A percentile compares a stretch with the other conserved stretches of the same genome.
These are phyloP conservation scores for Taphrorychus bicolor DNA, from an alignment of 2,888 invertebrate genomes.

Conservation along the genomic window DNA sequence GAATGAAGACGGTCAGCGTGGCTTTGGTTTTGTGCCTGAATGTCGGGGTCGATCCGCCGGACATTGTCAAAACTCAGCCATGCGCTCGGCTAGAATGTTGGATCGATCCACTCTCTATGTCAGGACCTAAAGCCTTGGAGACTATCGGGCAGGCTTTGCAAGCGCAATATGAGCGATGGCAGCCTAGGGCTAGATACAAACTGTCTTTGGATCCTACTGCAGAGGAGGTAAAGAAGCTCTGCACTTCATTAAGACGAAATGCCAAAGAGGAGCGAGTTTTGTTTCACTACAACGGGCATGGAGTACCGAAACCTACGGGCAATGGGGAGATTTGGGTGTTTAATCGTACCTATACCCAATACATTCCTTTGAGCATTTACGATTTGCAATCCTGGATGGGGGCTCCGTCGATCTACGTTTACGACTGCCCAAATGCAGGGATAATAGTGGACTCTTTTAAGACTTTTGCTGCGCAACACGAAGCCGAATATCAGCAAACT, in stretches of 20 bases:
- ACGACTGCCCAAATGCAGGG: slow-evolving; percentile 98
- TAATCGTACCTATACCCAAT: slow-evolving; percentile 97
- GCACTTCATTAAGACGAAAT: slow-evolving; percentile 91
- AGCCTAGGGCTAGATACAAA: slow-evolving; percentile 78
- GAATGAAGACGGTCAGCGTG: slow-evolving; percentile 99
- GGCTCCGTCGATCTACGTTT: slow-evolving; percentile 97
- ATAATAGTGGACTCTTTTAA: slow-evolving; percentile 92
- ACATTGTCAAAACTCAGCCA: slow-evolving; percentile 95
- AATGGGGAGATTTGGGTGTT: slow-evolving; percentile 99
- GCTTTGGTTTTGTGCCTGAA: slow-evolving; percentile 97
- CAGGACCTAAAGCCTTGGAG: slow-evolving; percentile 91
- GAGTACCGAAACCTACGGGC: slow-evolving; percentile 95
- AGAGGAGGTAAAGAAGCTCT: slow-evolving; percentile 97
- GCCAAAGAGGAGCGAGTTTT: slow-evolving; percentile 98
- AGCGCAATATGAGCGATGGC: slow-evolving; percentile 98
- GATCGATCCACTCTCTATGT: slow-evolving; percentile 91
- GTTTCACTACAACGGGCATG: slow-evolving; percentile 99
- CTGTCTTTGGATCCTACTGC: slow-evolving; percentile 92
- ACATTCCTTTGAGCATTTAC: slow-evolving; percentile 97
- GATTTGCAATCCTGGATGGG: slow-evolving; percentile 99
- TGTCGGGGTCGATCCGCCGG: slow-evolving; percentile 99
- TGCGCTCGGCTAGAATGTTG: slow-evolving; percentile 96
- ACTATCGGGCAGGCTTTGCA: slow-evolving; percentile 90
- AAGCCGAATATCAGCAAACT: slow-evolving; percentile 72
- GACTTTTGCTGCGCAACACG: slow-evolving; percentile 90